Evolutionary conservation across 2,113 vertebrate species (phyloP), one percentile per base, ranked within the genome.

Genomic region (Pimephales promelas): DNA sequence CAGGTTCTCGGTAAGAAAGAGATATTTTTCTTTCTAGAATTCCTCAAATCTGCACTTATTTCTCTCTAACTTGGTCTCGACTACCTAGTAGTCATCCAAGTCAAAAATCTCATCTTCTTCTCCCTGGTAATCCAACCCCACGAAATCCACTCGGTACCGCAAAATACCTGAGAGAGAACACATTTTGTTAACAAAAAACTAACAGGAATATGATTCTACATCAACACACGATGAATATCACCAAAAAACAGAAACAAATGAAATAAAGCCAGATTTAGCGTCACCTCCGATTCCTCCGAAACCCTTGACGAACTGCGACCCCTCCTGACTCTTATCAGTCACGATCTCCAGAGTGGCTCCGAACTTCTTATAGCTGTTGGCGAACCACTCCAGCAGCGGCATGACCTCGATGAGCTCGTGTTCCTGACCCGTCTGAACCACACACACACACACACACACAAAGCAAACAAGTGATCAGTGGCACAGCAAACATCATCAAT

Each of bases 71-170:
- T 96, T 95, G 95, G 95, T 94, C 94, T 95, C 92, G 96, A 98
- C 97, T 98, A 98, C 98, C 96, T 98, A 99, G 97, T 99, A 99
- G 97, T 99, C 98, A 98, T 99, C 97, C 95, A 99, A 97, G 96
- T 99, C 97, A 95, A 99, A 99, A 94, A 98, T 97, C 95, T 99
- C 98, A 84, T 99, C 98, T 83, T 98, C 97, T 92, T 96, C 97
- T 96, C 96, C 97, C 96, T 98, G 97, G 93, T 99, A 99, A 87
- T 99, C 98, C 96, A 99, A 98, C 92, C 97, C 98, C 94, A 99
- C 97, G 96, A 99, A 99, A 93, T 99, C 98, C 95, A 99, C 98
- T 94, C 98, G 96, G 96, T 99, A 99, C 94, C 98, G 94, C 94
- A 99, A 95, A 95, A 99, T 98, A 93, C 98, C 98, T 99, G 90